A percentile compares a stretch with the other conserved stretches of the same genome.
Evolutionary conservation across 2,888 invertebrate species (phyloP).

Genomic region (Drosophila aldrichi): DNA sequence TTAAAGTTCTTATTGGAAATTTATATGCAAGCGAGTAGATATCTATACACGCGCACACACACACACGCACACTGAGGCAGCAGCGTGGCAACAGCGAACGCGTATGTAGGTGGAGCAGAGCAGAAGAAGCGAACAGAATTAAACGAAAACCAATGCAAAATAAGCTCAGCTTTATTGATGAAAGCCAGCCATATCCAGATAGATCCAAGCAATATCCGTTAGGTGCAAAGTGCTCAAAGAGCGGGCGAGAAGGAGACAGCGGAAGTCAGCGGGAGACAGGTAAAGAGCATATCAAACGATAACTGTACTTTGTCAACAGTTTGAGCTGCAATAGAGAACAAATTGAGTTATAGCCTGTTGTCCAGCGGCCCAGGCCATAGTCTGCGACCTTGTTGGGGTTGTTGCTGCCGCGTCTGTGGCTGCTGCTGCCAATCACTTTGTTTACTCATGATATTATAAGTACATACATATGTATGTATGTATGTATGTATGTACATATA

Average conservation of each 20-base stretch:
- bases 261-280: neutral
- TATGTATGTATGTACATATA: neutral
- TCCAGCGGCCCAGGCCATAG: slow-evolving; percentile 6
- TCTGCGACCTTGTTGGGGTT: slow-evolving; percentile 54
- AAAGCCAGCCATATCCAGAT: slow-evolving; percentile 43
- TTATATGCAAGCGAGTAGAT: neutral
- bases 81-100: slow-evolving; percentile 32
- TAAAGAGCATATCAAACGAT: slow-evolving; percentile 1
- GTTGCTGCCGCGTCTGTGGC: slow-evolving; percentile 28
- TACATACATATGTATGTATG: slow-evolving; percentile 25
- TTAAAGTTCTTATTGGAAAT: slow-evolving; percentile 34
- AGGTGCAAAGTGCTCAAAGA: slow-evolving; percentile 16
- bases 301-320: slow-evolving; percentile 52
- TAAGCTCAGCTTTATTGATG: slow-evolving; percentile 16
- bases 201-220: slow-evolving; percentile 42
- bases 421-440: slow-evolving; percentile 31
- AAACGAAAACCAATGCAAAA: slow-evolving; percentile 3
- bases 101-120: slow-evolving; percentile 25
- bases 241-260: neutral
- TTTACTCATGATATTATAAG: slow-evolving; percentile 63
- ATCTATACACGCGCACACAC: neutral
- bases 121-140: slow-evolving; percentile 7
- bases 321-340: slow-evolving; percentile 36
- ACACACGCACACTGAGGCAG: neutral
- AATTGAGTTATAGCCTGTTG: slow-evolving; percentile 27